These are phyloP conservation scores for Sinotaia quadrata DNA, from an alignment of 2,888 invertebrate genomes.

Conservation along the genomic window DNA sequence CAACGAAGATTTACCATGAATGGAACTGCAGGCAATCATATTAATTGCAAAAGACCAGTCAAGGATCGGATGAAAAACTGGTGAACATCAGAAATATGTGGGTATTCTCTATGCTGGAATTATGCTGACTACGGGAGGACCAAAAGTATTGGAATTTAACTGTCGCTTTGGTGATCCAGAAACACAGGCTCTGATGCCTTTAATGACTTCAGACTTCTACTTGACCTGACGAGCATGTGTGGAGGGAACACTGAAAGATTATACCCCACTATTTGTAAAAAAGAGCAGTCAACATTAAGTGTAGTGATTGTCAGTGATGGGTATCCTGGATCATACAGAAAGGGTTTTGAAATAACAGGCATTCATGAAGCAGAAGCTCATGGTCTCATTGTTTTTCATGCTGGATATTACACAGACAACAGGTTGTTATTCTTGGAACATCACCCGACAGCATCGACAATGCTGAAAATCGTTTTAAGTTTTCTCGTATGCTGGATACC, in stretches of 20 bases:
- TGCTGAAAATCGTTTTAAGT: slow-evolving; percentile 99
- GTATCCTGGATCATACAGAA: slow-evolving; percentile 92
- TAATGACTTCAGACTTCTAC: slow-evolving; percentile 87
- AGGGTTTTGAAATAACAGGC: slow-evolving; percentile 85
- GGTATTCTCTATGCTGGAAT: slow-evolving; percentile 95
- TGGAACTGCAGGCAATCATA: no score
- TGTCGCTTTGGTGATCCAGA: slow-evolving; percentile 99
- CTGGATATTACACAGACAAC: slow-evolving; percentile 81
- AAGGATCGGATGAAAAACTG: no score
- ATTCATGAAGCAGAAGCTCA: slow-evolving; percentile 20
- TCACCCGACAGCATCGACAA: slow-evolving; percentile 97
- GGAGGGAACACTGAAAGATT: slow-evolving; percentile 77
- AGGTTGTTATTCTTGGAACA: slow-evolving; percentile 91
- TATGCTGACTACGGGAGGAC: slow-evolving; percentile 90
- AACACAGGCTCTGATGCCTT: slow-evolving; percentile 87
- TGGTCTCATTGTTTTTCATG: slow-evolving; percentile 82
- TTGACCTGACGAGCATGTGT: slow-evolving; percentile 81
- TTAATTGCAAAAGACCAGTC: no score
- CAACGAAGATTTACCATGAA: no score
- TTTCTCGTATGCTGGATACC: slow-evolving; percentile 95
- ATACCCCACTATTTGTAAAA: slow-evolving; percentile 79
- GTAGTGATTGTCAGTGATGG: slow-evolving; percentile 94
- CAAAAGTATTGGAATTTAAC: slow-evolving; percentile 95
- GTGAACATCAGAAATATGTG: no score
- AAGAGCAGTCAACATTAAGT: slow-evolving; percentile 83